Evolutionary conservation across 2,113 vertebrate genomes (phyloP).

Genomic region (Silurus asotus): DNA sequence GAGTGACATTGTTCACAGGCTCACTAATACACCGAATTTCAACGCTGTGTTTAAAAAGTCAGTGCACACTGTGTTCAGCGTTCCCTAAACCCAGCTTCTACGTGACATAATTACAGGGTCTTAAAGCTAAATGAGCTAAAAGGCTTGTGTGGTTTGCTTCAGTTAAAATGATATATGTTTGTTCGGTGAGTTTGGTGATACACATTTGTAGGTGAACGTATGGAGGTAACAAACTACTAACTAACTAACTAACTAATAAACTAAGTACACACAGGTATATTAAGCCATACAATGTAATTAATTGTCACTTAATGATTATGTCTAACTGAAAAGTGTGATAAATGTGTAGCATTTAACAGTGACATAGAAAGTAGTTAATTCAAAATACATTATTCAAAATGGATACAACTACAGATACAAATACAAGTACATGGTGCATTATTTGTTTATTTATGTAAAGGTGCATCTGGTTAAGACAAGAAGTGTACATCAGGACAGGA

Average conservation of each 20-base stretch:
- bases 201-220: neutral
- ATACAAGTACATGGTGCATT: too few relatives aligned
- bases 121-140: neutral
- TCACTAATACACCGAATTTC: neutral
- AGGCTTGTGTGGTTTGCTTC: neutral
- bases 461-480: neutral
- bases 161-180: neutral
- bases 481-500: neutral
- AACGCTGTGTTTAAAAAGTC: neutral
- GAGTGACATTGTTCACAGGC: conserved; percentile 5
- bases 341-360: neutral
- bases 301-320: neutral
- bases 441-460: neutral
- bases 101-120: neutral
- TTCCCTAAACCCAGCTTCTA: neutral
- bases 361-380: neutral
- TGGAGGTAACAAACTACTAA: neutral
- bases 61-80: neutral
- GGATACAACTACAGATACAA: neutral
- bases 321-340: neutral
- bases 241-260: neutral
- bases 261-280: neutral
- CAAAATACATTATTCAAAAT: neutral
- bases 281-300: neutral
- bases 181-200: neutral